A percentile compares a stretch with the other conserved stretches of the same genome.
Evolutionary conservation across 2,113 vertebrate species (phyloP).

Genomic region (Ginglymostoma cirratum): DNA sequence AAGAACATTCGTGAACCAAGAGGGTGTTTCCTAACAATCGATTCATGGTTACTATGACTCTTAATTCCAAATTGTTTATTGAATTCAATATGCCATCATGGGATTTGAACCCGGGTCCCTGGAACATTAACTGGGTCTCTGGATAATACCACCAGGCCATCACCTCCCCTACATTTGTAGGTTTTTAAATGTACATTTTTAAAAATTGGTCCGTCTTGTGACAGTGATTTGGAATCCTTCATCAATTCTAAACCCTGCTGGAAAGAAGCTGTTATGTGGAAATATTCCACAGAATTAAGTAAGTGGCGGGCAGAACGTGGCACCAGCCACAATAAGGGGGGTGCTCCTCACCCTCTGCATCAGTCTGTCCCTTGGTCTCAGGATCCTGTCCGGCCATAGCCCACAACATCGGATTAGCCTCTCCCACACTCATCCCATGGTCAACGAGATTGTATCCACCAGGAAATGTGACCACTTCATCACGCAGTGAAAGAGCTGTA

Average conservation of each 20-base stretch:
- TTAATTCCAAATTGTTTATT: no score
- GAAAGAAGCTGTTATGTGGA: background rate
- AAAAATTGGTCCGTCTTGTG: no score
- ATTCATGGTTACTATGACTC: no score
- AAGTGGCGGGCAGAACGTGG: background rate
- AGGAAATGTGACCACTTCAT: background rate
- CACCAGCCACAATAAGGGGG: background rate
- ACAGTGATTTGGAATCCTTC: background rate
- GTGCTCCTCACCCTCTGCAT: background rate
- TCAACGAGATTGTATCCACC: background rate
- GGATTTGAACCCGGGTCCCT: no score
- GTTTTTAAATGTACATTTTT: background rate
- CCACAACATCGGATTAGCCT: background rate
- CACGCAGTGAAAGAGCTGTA: background rate
- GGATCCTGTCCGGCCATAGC: background rate
- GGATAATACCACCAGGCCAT: no score
- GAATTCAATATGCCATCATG: no score
- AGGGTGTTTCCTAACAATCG: no score
- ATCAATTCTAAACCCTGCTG: background rate
- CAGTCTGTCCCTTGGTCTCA: background rate
- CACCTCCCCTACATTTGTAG: no score
- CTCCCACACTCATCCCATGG: background rate
- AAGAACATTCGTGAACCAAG: no score
- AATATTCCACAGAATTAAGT: background rate
- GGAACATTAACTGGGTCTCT: no score